These are phyloP conservation scores for Cyphomyrmex costatus DNA, from an alignment of 1,140 invertebrate genomes.

Conservation along the genomic window DNA sequence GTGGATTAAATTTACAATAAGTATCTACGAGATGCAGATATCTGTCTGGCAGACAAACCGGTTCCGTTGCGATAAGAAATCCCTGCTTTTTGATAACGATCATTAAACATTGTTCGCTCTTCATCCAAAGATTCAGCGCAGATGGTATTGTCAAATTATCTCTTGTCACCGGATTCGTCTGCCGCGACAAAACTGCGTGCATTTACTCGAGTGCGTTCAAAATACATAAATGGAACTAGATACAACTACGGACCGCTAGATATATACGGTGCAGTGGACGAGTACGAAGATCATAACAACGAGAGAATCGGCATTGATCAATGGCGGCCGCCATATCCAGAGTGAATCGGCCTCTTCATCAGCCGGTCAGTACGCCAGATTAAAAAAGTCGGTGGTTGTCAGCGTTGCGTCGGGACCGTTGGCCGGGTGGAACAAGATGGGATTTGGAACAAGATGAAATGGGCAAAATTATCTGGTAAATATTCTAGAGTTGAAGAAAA, in stretches of 20 bases:
- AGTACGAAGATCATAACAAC: slow-evolving; percentile 77
- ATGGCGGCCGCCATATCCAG: slow-evolving; percentile 54
- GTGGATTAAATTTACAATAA: slow-evolving; percentile 48
- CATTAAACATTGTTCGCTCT: not conserved
- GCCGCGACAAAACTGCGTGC: slow-evolving; percentile 32
- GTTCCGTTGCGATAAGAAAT: not conserved
- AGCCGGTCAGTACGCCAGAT: slow-evolving; percentile 69
- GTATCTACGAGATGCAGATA: slow-evolving; percentile 40
- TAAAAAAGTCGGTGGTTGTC: slow-evolving; percentile 78
- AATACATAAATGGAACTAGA: slow-evolving; percentile 43
- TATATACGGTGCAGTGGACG: slow-evolving; percentile 74
- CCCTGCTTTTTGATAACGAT: not conserved
- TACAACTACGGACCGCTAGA: slow-evolving; percentile 44
- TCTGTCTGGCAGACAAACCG: slow-evolving; percentile 44
- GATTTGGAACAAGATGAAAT: slow-evolving; percentile 60
- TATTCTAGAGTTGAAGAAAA: slow-evolving; percentile 21
- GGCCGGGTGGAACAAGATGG: slow-evolving; percentile 79
- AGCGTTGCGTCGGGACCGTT: slow-evolving; percentile 86
- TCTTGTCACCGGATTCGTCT: slow-evolving; percentile 32
- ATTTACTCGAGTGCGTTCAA: slow-evolving; percentile 35
- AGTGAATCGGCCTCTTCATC: slow-evolving; percentile 68
- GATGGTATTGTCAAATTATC: not conserved
- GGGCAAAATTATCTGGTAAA: slow-evolving; percentile 4
- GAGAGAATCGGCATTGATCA: slow-evolving; percentile 76
- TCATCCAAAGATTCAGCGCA: not conserved